Evolutionary conservation across 2,797 vertebrate species (phyloP).

Genomic region (Gymnopithys bicolor): DNA sequence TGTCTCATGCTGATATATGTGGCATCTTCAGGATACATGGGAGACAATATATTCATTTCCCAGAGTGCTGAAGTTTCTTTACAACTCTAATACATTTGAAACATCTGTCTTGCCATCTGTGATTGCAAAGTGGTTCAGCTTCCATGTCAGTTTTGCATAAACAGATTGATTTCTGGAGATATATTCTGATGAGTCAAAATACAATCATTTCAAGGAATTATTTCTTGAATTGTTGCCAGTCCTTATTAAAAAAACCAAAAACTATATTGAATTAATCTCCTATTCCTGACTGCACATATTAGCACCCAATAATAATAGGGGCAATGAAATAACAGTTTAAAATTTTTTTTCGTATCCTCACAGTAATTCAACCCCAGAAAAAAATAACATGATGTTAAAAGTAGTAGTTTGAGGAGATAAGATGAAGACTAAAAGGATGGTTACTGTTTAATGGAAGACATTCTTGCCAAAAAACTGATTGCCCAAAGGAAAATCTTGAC

Average conservation of each 20-base stretch:
- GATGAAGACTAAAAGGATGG: background rate
- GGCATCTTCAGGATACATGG: background rate
- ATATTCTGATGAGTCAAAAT: slow-evolving; percentile 20
- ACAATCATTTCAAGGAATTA: slow-evolving; percentile 27
- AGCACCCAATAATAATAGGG: background rate
- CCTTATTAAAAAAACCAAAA: background rate
- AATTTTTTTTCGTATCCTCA: slow-evolving; percentile 28
- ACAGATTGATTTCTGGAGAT: slow-evolving; percentile 43
- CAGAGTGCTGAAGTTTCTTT: slow-evolving; percentile 21
- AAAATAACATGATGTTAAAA: slow-evolving; percentile 16
- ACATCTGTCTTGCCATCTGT: slow-evolving; percentile 60
- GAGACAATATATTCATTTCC: background rate
- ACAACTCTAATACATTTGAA: slow-evolving; percentile 11
- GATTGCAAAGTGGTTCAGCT: slow-evolving; percentile 23
- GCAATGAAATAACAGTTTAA: background rate
- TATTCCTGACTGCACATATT: background rate
- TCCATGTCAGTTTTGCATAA: background rate
- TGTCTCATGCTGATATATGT: background rate
- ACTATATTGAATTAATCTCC: background rate
- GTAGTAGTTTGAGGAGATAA: background rate
- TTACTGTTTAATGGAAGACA: background rate
- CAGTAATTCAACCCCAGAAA: background rate
- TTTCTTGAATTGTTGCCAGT: slow-evolving; percentile 36
- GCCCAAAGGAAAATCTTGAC: slow-evolving; percentile 17
- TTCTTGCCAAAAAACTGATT: background rate